Base-by-base conservation (phyloP, 2,888 invertebrate species). In the Andrena marginata region DNA sequence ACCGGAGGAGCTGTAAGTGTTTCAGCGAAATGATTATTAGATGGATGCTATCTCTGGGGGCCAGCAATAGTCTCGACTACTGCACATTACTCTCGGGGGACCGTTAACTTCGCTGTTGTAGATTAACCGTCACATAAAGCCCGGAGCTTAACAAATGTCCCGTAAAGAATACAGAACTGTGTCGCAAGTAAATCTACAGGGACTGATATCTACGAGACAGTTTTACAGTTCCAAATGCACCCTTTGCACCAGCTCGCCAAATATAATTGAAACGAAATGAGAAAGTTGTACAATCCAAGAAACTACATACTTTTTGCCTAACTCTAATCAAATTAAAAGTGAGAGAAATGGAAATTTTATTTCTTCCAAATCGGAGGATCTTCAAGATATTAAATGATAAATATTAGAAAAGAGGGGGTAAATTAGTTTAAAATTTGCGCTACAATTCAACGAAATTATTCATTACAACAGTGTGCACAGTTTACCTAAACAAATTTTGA, bases 51-150 rank as follows among this genome's bases (percentile, higher is more conserved):
- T 67, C 80, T 72, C 59, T 29, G 2, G 67, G 33, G 62, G 20
- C 33, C 1, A 29, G 80, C 71, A 72, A 72, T 67, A 71, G 80
- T 67, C 54, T 75, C 42, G 62, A 33, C 67, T 48, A 51, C 48
- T 76, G 69, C 68, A 60, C 31, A 73, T 80, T 80, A 69, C 73
- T 51, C 80, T 64, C 80, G 1, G 13, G 80, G 48, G 80, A 69
- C 49, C 63, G 62, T 49, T 81, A 80, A 49, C 42, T 56, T 20
- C 68, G 7, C 68, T 56, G 64, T 63, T 68, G 49, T 69, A 79
- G 62, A 81, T 79, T 81, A 81, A 81, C 49, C 80, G 80, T 81
- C 80, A 73, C 80, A 63, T 81, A 81, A 73, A 81, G 64, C 80
- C 29, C 49, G 23, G 62, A 51, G 48, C 69, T 31, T 62, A 80